Evolutionary conservation across 2,888 invertebrate genomes (phyloP).

Genomic region (Cremastinae sp.): DNA sequence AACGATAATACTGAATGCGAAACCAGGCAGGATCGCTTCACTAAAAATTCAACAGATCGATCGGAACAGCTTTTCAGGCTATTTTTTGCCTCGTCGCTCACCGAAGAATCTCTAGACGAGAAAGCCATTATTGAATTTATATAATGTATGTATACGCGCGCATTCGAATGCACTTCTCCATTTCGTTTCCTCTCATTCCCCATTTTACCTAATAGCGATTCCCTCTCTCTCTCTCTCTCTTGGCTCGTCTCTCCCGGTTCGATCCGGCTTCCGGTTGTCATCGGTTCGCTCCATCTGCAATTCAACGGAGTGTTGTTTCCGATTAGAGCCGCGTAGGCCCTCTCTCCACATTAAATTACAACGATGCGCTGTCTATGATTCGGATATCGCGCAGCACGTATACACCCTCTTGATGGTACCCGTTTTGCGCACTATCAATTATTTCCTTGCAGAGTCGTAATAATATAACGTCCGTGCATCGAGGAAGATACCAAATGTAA

Average conservation of each 20-base stretch:
- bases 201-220: not conserved
- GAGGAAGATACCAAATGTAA: constrained; percentile 28
- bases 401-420: not conserved
- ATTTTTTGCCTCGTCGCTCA: constrained; percentile 21
- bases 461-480: constrained; percentile 7
- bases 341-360: constrained; percentile 12
- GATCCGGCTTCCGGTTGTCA: constrained; percentile 30
- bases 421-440: constrained; percentile 6
- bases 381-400: constrained; percentile 10
- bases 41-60: constrained; percentile 9
- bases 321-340: constrained; percentile 7
- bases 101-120: no score
- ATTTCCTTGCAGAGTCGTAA: constrained; percentile 21
- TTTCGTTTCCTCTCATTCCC: not conserved
- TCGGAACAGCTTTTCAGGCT: constrained; percentile 68
- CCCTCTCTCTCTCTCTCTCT: constrained; percentile 13
- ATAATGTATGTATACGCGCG: not conserved
- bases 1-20: no score
- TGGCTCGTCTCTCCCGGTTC: not conserved
- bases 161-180: not conserved
- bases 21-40: no score
- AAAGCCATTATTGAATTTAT: no score
- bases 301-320: constrained; percentile 14
- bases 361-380: constrained; percentile 1
- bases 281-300: constrained; percentile 30